Evolutionary conservation across 2,888 invertebrate species (phyloP).

Genomic region (Proisotoma minuta): DNA sequence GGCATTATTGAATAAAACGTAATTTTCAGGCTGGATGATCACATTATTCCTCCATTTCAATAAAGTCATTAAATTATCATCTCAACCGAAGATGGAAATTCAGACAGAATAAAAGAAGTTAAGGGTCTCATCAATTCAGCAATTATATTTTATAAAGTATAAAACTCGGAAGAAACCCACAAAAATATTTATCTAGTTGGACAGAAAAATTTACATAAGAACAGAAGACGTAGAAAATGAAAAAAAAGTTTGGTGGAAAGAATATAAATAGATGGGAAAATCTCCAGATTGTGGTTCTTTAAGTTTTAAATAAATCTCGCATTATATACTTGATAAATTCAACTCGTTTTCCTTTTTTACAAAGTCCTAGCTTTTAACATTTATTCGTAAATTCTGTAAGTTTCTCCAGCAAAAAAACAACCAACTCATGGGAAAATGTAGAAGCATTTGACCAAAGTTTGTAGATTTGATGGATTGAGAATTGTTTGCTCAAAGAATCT

Average conservation of each 20-base stretch:
- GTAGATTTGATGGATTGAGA: conserved; percentile 8
- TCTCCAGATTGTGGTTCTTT: not conserved
- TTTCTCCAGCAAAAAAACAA: no score
- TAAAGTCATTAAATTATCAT: conserved; percentile 31
- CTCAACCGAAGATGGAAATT: not conserved
- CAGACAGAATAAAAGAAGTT: not conserved
- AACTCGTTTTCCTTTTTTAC: not conserved
- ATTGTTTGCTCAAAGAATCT: conserved; percentile 27
- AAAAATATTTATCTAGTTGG: no score
- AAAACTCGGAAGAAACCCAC: no score
- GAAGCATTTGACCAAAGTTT: conserved; percentile 16
- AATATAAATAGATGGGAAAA: conserved; percentile 10
- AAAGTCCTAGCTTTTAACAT: no score
- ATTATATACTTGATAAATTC: not conserved
- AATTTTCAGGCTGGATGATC: conserved; percentile 46
- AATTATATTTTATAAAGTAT: no score
- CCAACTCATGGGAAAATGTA: conserved; percentile 22
- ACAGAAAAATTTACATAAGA: no score
- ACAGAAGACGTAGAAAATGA: no score
- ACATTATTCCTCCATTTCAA: conserved; percentile 36
- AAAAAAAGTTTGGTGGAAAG: not conserved
- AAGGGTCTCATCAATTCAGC: not conserved
- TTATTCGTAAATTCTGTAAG: no score
- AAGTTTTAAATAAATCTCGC: not conserved
- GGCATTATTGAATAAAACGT: not conserved